Evolutionary conservation across 2,888 invertebrate genomes (phyloP), one percentile per base, ranked within the genome.

Genomic region (Lepidonotus clava): DNA sequence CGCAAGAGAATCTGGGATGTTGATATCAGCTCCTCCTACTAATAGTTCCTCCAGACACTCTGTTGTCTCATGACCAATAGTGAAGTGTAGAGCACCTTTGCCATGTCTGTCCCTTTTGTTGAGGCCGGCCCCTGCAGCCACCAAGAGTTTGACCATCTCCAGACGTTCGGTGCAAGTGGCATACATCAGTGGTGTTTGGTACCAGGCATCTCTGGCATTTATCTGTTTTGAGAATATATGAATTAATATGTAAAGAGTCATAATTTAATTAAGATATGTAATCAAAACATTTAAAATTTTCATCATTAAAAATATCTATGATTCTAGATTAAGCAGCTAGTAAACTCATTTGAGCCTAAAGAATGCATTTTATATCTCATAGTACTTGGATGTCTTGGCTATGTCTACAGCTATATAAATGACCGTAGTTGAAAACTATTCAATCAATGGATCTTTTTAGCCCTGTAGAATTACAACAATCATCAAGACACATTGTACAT

Each of bases 11-110:
- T 90, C 91, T n/a, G 87, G 40, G 0, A 89, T 86, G 87, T 92
- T 90, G 0, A 91, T 89, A 61, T 91, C 89, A 0, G 91, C 91
- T 6, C 90, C 90, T 40, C 88, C 87, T 46, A 89, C 36, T 6
- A 92, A 85, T 21, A 93, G 88, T 14, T 89, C 88, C 56, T 91
- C 90, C 40, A 90, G 86, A 67, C 88, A 90, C 38, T 90, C 91
- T 8, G 89, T 89, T 21, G 90, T 90, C 5, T 38, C 67, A 41
- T 87, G 84, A 11, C 36, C 51, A 5, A 90, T 91, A 0, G 92
- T 92, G 84, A 89, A 89, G 86, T 92, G 92, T 18, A 92, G 87
- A 0, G 91, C 87, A 0, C 91, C 90, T 83, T 91, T 91, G 0
- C 92, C 92, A 87, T 87, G 90, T 4, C 90, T 88, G 87, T 91